These are phyloP conservation scores for Tachysurus fulvidraco DNA, from an alignment of 2,113 vertebrate genomes.

Conservation along the genomic window DNA sequence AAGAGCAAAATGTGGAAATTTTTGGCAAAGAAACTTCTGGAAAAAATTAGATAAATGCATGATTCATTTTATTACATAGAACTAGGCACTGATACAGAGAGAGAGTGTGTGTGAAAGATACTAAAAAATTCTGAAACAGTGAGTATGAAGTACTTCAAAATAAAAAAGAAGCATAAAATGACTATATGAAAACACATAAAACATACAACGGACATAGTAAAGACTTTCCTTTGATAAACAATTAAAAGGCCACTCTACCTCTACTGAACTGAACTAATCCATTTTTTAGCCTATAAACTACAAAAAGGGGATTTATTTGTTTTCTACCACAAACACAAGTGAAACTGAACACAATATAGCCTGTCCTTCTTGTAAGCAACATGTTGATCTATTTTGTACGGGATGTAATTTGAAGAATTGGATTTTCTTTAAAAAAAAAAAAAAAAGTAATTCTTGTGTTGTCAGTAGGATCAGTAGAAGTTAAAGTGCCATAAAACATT, in stretches of 20 bases:
- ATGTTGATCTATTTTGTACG: no score
- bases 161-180: not conserved
- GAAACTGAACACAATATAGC: not conserved
- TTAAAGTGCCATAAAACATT: not conserved
- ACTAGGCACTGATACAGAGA: not conserved
- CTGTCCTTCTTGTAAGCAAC: not conserved
- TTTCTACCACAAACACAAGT: not conserved
- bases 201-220: not conserved
- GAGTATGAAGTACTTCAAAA: not conserved
- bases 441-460: not conserved
- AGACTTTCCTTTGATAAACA: not conserved
- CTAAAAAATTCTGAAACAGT: not conserved
- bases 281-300: not conserved
- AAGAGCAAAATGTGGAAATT: not conserved
- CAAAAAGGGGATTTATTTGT: not conserved
- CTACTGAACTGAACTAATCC: not conserved
- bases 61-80: not conserved
- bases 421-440: constrained; percentile 1
- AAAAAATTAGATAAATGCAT: not conserved
- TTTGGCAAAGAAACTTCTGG: not conserved
- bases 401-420: not conserved
- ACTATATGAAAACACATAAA: not conserved
- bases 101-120: not conserved
- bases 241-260: not conserved
- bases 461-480: not conserved